These are phyloP conservation scores for Pemphigus obesinymphae DNA, from an alignment of 1,140 invertebrate genomes.

Conservation along the genomic window DNA sequence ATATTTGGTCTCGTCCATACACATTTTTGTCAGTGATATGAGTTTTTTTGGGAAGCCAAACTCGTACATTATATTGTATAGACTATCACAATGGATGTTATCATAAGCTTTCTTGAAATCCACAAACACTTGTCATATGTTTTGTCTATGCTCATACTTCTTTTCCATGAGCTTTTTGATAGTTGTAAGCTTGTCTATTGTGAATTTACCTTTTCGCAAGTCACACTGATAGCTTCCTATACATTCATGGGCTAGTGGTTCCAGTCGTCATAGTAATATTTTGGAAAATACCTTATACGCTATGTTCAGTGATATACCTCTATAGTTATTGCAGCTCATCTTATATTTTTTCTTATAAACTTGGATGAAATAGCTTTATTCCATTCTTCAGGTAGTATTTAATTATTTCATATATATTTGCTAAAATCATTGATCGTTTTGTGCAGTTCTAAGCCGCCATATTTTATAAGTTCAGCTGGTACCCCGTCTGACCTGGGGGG, in stretches of 20 bases:
- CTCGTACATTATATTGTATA: not conserved
- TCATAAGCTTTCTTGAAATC: slow-evolving; percentile 39
- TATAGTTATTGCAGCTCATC: too few species aligned
- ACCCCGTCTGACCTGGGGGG: not conserved
- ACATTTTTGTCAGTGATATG: too few species aligned
- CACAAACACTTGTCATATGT: slow-evolving; percentile 42
- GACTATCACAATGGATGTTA: not conserved
- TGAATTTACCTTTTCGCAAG: slow-evolving; percentile 38
- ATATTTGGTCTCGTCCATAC: too few species aligned
- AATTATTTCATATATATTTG: too few species aligned
- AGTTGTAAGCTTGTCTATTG: slow-evolving; percentile 42
- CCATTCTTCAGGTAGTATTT: too few species aligned
- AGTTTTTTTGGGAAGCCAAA: too few species aligned
- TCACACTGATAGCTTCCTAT: slow-evolving; percentile 44
- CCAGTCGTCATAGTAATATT: not conserved
- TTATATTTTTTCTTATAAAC: too few species aligned
- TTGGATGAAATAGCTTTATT: too few species aligned
- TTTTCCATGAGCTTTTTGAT: slow-evolving; percentile 25
- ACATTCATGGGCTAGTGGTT: slow-evolving; percentile 5
- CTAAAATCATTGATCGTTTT: too few species aligned
- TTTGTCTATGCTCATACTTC: slow-evolving; percentile 21
- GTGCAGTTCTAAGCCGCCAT: not conserved
- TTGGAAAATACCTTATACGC: too few species aligned
- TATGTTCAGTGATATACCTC: too few species aligned
- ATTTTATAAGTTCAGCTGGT: not conserved